These are phyloP conservation scores for Halcyon malimbica DNA, from an alignment of 2,113 vertebrate genomes.

Conservation along the genomic window DNA sequence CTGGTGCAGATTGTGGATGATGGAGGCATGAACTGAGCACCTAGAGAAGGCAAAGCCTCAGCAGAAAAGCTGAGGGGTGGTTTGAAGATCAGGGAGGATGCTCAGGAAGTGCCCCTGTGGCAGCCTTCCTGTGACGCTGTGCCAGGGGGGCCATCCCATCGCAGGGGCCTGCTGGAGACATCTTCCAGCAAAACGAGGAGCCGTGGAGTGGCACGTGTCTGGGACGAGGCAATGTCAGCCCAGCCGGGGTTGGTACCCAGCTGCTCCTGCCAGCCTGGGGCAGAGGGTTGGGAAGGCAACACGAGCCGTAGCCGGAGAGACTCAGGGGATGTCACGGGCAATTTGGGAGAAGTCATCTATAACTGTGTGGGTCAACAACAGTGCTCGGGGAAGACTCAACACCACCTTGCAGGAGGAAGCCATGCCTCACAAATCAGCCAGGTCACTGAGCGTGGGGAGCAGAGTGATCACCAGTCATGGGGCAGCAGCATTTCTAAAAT, in stretches of 20 bases:
- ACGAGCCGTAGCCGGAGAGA: neutral
- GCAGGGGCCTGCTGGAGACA: rapidly evolving
- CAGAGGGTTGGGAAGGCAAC: neutral
- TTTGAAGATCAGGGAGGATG: neutral
- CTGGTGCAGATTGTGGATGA: neutral
- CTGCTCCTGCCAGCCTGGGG: neutral
- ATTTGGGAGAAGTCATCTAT: neutral
- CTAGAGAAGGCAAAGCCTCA: neutral
- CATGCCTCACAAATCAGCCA: neutral
- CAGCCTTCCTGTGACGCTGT: neutral
- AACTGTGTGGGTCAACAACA: neutral
- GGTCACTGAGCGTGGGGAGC: rapidly evolving
- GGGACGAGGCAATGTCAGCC: neutral
- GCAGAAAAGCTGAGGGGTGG: neutral
- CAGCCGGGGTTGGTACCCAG: rapidly evolving
- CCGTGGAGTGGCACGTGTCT: rapidly evolving
- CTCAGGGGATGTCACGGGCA: neutral
- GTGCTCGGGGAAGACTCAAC: neutral
- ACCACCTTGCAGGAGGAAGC: neutral
- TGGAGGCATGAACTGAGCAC: neutral
- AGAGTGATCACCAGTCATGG: rapidly evolving
- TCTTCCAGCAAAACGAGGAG: rapidly evolving
- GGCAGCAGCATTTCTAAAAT: neutral
- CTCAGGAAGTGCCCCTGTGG: neutral
- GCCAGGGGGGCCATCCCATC: rapidly evolving